Conservation (phyloP, 1,140 invertebrate genomes). For the Drosophila mauritiana region DNA sequence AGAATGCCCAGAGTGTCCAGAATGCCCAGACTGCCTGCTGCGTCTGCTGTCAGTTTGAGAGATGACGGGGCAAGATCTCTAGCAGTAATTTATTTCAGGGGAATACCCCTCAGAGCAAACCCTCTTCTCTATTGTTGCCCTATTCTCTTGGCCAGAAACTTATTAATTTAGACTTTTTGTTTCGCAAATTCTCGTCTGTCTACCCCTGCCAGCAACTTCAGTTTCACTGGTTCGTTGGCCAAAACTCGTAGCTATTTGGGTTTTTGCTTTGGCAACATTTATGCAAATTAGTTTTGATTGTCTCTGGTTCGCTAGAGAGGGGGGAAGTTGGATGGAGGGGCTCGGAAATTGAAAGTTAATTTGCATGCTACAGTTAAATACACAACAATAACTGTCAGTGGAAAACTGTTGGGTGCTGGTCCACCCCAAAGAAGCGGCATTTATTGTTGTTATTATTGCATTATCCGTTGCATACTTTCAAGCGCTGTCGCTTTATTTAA, state of each 20-base stretch:
- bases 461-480: constrained; percentile 60
- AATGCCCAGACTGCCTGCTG: constrained; percentile 12
- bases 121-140: constrained; percentile 68
- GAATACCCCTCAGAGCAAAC: constrained; percentile 22
- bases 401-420: not conserved
- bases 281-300: constrained; percentile 84
- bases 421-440: constrained; percentile 43
- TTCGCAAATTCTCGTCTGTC: constrained; percentile 72
- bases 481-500: constrained; percentile 71
- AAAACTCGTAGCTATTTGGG: constrained; percentile 59
- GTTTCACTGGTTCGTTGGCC: constrained; percentile 65
- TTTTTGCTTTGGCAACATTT: constrained; percentile 76
- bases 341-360: constrained; percentile 83
- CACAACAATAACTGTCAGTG: constrained; percentile 69
- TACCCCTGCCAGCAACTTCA: not conserved
- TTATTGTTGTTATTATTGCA: constrained; percentile 79
- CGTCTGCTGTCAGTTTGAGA: constrained; percentile 48
- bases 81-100: constrained; percentile 52
- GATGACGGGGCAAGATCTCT: constrained; percentile 42
- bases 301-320: constrained; percentile 31
- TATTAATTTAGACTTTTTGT: constrained; percentile 81
- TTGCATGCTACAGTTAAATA: constrained; percentile 78
- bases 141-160: constrained; percentile 56
- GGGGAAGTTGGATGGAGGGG: not conserved
- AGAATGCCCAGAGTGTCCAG: too few relatives aligned